phyloP scores from a whole-genome alignment of 2,888 invertebrate genomes.

The Mayetiola destructor region DNA sequence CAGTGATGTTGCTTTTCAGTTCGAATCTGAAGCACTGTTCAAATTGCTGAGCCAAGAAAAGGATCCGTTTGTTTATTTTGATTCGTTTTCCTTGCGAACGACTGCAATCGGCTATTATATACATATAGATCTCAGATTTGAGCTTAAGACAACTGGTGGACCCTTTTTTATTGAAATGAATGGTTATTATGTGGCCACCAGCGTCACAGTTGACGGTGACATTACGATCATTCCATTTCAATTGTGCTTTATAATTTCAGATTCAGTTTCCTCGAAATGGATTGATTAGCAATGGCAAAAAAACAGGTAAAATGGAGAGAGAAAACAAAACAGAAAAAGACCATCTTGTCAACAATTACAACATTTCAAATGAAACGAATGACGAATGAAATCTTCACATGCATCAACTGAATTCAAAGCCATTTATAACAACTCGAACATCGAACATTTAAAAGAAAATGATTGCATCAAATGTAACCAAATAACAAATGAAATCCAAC shows the following conservation, averaged over 20 bases:
- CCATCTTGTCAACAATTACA: not conserved
- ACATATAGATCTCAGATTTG: no score
- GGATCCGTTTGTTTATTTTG: no score
- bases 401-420: not conserved
- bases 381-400: slow-evolving; percentile 1
- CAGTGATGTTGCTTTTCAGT: no score
- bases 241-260: not conserved
- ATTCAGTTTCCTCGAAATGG: not conserved
- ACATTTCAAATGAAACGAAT: not conserved
- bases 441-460: not conserved
- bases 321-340: not conserved
- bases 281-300: not conserved
- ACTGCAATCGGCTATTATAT: no score
- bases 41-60: no score
- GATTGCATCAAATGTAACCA: not conserved
- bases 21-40: no score
- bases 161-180: no score
- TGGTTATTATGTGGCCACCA: no score
- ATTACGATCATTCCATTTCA: not conserved
- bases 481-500: not conserved
- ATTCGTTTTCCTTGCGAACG: no score
- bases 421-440: not conserved
- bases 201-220: slow-evolving; percentile 8
- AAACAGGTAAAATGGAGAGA: not conserved
- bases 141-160: no score